These are phyloP conservation scores for Calcarius ornatus DNA, from an alignment of 2,113 vertebrate species.

Conservation along the genomic window DNA sequence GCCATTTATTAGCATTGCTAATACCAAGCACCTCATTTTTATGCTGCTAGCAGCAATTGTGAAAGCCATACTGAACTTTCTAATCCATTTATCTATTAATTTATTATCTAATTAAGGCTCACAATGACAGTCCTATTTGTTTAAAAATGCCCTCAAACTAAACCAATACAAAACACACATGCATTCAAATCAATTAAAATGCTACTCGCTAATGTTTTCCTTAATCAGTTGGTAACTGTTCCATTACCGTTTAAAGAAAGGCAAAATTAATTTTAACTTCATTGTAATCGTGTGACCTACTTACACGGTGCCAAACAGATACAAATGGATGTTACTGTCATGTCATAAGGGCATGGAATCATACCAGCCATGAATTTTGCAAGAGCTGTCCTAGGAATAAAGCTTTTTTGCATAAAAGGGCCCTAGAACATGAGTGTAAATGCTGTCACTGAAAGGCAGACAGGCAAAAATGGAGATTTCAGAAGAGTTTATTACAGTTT, in stretches of 20 bases:
- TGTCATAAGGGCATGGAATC: conserved; percentile 11
- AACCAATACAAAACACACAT: conserved; percentile 66
- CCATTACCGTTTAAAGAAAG: neutral
- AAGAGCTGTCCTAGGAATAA: neutral
- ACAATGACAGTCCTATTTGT: conserved; percentile 73
- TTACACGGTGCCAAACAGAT: neutral
- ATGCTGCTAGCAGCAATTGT: conserved; percentile 9
- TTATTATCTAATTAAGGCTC: conserved; percentile 79
- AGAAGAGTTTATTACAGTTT: neutral
- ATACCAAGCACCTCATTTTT: conserved; percentile 43
- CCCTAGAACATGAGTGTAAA: neutral
- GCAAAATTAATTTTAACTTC: conserved; percentile 48
- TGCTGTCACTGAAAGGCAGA: neutral
- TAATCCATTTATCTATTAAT: conserved; percentile 81
- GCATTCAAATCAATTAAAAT: conserved; percentile 73
- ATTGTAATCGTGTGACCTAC: conserved; percentile 10
- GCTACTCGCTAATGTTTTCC: conserved; percentile 60
- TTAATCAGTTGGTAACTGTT: conserved; percentile 63
- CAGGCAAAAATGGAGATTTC: neutral
- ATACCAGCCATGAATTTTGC: conserved; percentile 53
- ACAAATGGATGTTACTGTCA: conserved; percentile 32
- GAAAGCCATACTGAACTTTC: conserved; percentile 58
- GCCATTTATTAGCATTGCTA: conserved; percentile 47
- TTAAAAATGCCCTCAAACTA: conserved; percentile 75
- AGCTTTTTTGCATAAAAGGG: neutral